Base-by-base conservation (phyloP, 2,797 vertebrate genomes). In the Myiothlypis coronata region DNA sequence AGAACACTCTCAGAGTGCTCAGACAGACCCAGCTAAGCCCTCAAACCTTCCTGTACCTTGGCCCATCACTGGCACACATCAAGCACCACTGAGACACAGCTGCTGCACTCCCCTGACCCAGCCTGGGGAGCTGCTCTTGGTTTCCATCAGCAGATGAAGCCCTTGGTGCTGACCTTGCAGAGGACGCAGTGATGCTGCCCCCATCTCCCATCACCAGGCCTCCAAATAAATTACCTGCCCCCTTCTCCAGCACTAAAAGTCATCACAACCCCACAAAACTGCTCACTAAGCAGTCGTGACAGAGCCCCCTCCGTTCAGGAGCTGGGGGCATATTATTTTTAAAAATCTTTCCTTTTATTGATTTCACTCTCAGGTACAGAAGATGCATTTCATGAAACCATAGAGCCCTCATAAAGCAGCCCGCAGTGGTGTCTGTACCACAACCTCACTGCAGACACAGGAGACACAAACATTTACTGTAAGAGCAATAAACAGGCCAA, bases 121-220 rank as follows among this genome's bases (percentile, higher is more conserved):
- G 50, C 50, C 64, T 10, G 23, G 1, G 35, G 39, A 89, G 44
- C 47, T n/a, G 92, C 57, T 87, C 82, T 13, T 10, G 67, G 28
- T 55, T 65, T 24, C 65, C 4, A 4, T 3, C 17, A 47, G 72
- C 43, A 7, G 61, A 47, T 2, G 13, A 77, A 93, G 79, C 41
- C 90, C 72, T 88, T 44, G 69, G 32, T 8, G 41, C 12, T 93
- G 93, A 96, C 93, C 90, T 96, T 86, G 92, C 8, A 2, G 68
- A 76, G 64, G 59, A 64, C 7, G 4, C 6, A 4, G 23, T 3
- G 10, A 39, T 12, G 24, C 47, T 41, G 12, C 30, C 44, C 46
- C 63, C 61, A 55, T 49, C 84, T 63, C 70, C 50, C 39, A 57
- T 20, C 79, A 64, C 13, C 13, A 22, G 68, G 22, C 47, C 60